A percentile compares a stretch with the other conserved stretches of the same genome.
These are phyloP conservation scores for Pollachius pollachius DNA, from an alignment of 2,113 vertebrate species.

Conservation along the genomic window DNA sequence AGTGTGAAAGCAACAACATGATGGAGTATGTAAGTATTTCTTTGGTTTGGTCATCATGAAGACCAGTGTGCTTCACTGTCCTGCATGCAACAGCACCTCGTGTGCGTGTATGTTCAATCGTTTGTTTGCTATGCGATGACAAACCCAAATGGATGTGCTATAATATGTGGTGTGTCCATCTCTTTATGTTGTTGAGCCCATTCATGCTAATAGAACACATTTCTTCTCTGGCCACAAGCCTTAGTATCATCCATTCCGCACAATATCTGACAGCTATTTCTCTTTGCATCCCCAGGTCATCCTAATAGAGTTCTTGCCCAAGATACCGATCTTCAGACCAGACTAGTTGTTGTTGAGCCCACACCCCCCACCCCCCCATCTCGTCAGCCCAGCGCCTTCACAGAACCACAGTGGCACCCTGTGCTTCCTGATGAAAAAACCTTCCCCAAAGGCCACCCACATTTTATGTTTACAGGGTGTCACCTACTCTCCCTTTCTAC, in stretches of 20 bases:
- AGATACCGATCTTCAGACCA: conserved; percentile 98
- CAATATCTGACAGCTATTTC: conserved; percentile 29
- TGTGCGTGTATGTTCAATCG: too few relatives aligned
- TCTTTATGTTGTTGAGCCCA: too few relatives aligned
- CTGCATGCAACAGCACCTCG: not conserved
- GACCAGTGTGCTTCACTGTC: not conserved
- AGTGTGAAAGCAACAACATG: conserved; percentile 99
- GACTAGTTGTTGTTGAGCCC: conserved; percentile 84
- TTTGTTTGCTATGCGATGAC: too few relatives aligned
- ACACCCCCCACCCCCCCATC: conserved; percentile 67
- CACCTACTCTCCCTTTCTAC: conserved; percentile 9
- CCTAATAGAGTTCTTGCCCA: conserved; percentile 99
- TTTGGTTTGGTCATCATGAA: not conserved
- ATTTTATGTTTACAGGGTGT: conserved; percentile 60
- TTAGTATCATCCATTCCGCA: not conserved
- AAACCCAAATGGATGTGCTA: too few relatives aligned
- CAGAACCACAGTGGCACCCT: conserved; percentile 33
- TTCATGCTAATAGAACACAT: too few relatives aligned
- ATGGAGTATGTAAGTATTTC: conserved; percentile 97
- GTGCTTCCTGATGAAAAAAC: conserved; percentile 8
- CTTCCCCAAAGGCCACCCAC: conserved; percentile 33
- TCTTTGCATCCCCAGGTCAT: conserved; percentile 82
- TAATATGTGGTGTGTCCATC: too few relatives aligned
- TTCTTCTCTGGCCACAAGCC: too few relatives aligned
- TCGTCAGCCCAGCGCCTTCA: conserved; percentile 69